Conservation (phyloP, 2,797 vertebrate species). For the Channa striata region DNA sequence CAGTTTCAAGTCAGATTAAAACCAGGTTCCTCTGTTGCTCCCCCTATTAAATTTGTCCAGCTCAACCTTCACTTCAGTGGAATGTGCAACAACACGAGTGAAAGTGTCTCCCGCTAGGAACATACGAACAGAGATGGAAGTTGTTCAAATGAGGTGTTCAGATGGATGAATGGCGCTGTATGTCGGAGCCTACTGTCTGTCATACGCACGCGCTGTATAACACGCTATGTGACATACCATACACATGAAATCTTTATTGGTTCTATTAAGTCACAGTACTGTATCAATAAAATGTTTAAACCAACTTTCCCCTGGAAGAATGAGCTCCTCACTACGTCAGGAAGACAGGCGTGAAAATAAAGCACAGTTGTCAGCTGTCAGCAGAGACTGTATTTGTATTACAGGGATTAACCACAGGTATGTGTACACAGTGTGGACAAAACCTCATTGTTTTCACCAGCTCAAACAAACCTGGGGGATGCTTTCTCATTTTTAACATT, state of each 20-base stretch:
- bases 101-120: conserved; percentile 1
- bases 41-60: too few relatives aligned
- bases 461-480: neutral
- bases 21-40: conserved; percentile 44
- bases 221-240: conserved; percentile 24
- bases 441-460: neutral
- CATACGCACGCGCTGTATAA: conserved; percentile 19
- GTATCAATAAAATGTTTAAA: conserved; percentile 3
- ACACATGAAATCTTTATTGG: conserved; percentile 23
- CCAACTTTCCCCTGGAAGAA: conserved; percentile 11
- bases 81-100: conserved; percentile 3
- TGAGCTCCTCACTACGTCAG: neutral
- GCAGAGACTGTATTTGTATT: neutral
- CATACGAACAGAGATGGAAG: neutral
- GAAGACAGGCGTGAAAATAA: conserved; percentile 6
- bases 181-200: neutral
- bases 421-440: neutral
- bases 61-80: neutral
- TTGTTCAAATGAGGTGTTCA: neutral
- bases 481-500: too few relatives aligned
- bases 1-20: conserved; percentile 76
- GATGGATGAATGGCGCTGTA: conserved; percentile 1
- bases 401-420: neutral
- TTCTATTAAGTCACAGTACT: conserved; percentile 37
- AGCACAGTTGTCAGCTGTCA: neutral